Evolutionary conservation across 2,888 invertebrate species (phyloP), one percentile per base, ranked within the genome.

Genomic region (Abrostola tripartita): DNA sequence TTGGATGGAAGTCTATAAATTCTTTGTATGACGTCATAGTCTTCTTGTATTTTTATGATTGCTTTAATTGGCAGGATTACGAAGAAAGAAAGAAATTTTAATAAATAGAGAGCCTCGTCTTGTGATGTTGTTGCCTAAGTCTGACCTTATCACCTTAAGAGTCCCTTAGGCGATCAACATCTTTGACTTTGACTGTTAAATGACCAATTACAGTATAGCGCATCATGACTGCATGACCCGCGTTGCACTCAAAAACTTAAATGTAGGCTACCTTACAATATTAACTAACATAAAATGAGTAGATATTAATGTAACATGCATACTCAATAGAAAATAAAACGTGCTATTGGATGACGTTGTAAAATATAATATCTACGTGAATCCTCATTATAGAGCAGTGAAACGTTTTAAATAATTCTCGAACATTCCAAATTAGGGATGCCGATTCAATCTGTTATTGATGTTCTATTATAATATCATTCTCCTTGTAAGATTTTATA

Each of bases 391-490:
- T 7, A 14, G 5, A 12, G 52, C 7, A 52, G 12, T 37, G 52
- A 71, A 67, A 61, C 41, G 11, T 72, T 72, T 58, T 63, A 64
- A 59, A 70, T 52, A 70, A 57, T 60, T 64, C 57, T 36, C 50
- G 47, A 61, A 56, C 70, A 77, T 76, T 76, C 78, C 76, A 78
- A 83, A 83, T 81, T 74, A 82, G 78, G 78, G 59, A 82, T 72
- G 70, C 76, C 77, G 74, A 82, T 83, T 82, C 69, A 67, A 73
- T 75, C 71, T 76, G 61, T 87, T 85, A 89, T 85, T 86, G 84
- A 84, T 86, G 80, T 77, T 76, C 78, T 79, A 75, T 82, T 68
- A 60, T 60, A 60, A 51, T 82, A 81, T 78, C 75, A 78, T 74
- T 76, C 66, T 74, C 67, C 74, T 73, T 77, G 71, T 75, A 64